phyloP scores from a whole-genome alignment of 2,888 invertebrate species.

The Cantharis rustica region DNA sequence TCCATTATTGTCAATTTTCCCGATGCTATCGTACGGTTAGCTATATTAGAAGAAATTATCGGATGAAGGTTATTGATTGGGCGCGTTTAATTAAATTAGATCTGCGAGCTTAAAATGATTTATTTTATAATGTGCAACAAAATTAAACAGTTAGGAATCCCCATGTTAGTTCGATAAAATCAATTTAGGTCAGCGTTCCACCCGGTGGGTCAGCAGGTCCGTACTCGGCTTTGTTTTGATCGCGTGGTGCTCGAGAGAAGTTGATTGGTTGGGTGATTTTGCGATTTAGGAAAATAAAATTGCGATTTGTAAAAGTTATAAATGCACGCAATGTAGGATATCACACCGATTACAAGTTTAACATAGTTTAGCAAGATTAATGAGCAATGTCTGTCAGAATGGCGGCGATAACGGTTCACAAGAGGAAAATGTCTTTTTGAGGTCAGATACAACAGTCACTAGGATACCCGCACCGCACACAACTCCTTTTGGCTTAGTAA shows the following conservation, averaged over 20 bases:
- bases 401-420: slow-evolving; percentile 24
- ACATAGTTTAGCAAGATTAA: slow-evolving; percentile 29
- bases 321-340: slow-evolving; percentile 18
- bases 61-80: background rate
- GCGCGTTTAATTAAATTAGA: background rate
- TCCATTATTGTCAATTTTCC: background rate
- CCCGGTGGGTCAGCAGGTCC: background rate
- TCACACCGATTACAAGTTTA: slow-evolving; percentile 22
- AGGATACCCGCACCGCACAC: slow-evolving; percentile 10
- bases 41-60: background rate
- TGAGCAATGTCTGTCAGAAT: slow-evolving; percentile 24
- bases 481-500: slow-evolving; percentile 22
- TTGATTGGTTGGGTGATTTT: background rate
- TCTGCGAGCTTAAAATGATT: background rate
- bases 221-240: background rate
- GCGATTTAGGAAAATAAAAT: background rate
- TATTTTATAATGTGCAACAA: background rate
- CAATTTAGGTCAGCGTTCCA: background rate
- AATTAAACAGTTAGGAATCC: background rate
- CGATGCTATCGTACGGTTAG: background rate
- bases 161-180: background rate
- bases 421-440: slow-evolving; percentile 27
- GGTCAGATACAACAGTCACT: slow-evolving; percentile 22
- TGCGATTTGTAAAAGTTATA: background rate
- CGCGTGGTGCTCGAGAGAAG: background rate